These are phyloP conservation scores for Hydrozoanthus gracilis DNA, from an alignment of 92 coral and sea anemone genomes.

Conservation along the genomic window DNA sequence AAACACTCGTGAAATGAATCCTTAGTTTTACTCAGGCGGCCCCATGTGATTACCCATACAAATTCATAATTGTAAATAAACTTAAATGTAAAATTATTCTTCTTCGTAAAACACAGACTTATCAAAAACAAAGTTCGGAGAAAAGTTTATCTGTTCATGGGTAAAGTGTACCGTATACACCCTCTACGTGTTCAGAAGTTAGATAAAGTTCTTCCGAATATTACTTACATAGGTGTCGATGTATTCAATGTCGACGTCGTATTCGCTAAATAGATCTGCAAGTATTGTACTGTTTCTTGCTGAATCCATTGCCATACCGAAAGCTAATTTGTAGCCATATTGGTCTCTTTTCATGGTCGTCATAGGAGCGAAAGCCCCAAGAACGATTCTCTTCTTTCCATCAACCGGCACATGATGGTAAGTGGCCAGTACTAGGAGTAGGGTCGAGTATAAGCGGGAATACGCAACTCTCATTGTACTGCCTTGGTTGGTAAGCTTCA, in stretches of 20 bases:
- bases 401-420: not conserved
- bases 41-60: too few species aligned
- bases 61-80: too few species aligned
- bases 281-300: constrained; percentile 26
- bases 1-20: too few species aligned
- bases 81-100: too few species aligned
- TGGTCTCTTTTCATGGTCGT: not conserved
- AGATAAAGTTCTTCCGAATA: not conserved
- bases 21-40: too few species aligned
- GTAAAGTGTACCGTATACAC: too few species aligned
- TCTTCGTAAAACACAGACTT: too few species aligned
- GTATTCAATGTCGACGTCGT: constrained; percentile 37
- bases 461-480: not conserved
- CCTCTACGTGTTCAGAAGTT: too few species aligned
- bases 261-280: constrained; percentile 21
- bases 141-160: too few species aligned
- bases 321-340: constrained; percentile 35
- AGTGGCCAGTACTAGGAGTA: constrained; percentile 13
- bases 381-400: constrained; percentile 23
- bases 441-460: not conserved
- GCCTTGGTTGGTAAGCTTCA: too few species aligned
- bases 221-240: constrained; percentile 36
- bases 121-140: too few species aligned
- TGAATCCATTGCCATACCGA: constrained; percentile 28
- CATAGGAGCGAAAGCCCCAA: constrained; percentile 40